A percentile compares a stretch with the other conserved stretches of the same genome.
phyloP scores from a whole-genome alignment of 1,140 invertebrate species.

The Nasonia vitripennis region DNA sequence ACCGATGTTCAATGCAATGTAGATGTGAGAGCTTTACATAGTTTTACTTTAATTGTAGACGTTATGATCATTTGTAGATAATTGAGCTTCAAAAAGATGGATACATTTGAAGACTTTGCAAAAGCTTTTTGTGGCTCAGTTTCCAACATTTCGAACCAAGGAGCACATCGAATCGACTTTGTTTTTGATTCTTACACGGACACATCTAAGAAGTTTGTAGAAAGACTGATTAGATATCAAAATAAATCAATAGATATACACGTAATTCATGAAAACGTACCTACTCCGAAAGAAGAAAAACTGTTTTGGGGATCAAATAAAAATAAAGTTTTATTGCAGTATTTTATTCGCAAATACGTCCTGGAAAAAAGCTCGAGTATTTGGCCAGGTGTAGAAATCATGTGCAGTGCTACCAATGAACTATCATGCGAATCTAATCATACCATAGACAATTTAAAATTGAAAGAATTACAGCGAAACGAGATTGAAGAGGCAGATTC shows the following conservation, averaged over 20 bases:
- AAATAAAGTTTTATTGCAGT: slow-evolving; percentile 1
- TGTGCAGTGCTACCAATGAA: slow-evolving; percentile 19
- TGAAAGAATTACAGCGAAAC: slow-evolving; percentile 1
- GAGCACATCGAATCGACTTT: slow-evolving; percentile 3
- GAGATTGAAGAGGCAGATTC: slow-evolving; percentile 32
- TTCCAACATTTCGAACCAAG: background rate
- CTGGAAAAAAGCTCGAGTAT: background rate
- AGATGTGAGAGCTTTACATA: background rate
- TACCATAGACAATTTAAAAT: background rate
- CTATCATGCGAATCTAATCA: background rate
- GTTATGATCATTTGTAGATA: slow-evolving; percentile 5
- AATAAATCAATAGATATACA: too few relatives aligned
- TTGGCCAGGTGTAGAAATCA: slow-evolving; percentile 1
- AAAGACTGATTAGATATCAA: too few relatives aligned
- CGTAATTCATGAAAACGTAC: too few relatives aligned
- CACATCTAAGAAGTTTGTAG: too few relatives aligned
- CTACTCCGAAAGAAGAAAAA: too few relatives aligned
- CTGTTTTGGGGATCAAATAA: background rate
- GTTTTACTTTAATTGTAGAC: slow-evolving; percentile 26
- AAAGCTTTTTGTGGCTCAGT: background rate
- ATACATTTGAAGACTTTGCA: slow-evolving; percentile 8
- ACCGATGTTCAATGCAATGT: background rate
- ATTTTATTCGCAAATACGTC: background rate
- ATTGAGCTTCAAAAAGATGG: background rate
- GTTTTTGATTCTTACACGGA: slow-evolving; percentile 1